Conservation (phyloP, 1,140 invertebrate species). For the Penaeus indicus region DNA sequence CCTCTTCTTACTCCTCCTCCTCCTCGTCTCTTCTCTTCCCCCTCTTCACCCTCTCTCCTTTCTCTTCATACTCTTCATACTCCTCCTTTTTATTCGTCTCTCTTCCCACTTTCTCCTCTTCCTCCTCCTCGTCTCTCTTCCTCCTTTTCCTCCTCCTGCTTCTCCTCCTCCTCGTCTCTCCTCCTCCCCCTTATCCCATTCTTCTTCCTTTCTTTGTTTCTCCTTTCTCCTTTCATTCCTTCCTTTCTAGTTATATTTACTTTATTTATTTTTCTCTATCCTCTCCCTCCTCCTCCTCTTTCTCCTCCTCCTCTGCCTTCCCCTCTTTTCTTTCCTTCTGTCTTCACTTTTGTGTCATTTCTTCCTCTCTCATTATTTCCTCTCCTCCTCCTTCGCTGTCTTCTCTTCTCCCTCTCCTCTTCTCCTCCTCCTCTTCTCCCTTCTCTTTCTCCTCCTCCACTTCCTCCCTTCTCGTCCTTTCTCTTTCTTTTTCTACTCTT, state of each 20-base stretch:
- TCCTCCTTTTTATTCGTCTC: too few relatives aligned
- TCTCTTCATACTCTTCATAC: neutral
- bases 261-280: neutral
- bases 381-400: neutral
- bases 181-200: too few relatives aligned
- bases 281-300: too few relatives aligned
- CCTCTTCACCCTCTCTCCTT: too few relatives aligned
- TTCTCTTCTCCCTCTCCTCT: neutral
- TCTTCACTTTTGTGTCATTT: neutral
- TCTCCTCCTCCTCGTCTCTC: neutral
- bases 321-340: too few relatives aligned
- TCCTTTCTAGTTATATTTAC: neutral
- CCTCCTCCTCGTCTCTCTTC: neutral
- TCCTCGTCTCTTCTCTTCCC: neutral
- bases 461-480: neutral
- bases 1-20: neutral
- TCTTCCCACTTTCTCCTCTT: neutral
- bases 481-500: too few relatives aligned
- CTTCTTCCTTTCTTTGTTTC: neutral
- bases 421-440: neutral
- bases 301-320: neutral
- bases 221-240: neutral
- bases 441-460: neutral
- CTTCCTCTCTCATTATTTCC: neutral
- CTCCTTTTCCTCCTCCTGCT: neutral